Evolutionary conservation across 2,888 invertebrate species (phyloP), one percentile per base, ranked within the genome.

Genomic region (Eumerus sabulonum): DNA sequence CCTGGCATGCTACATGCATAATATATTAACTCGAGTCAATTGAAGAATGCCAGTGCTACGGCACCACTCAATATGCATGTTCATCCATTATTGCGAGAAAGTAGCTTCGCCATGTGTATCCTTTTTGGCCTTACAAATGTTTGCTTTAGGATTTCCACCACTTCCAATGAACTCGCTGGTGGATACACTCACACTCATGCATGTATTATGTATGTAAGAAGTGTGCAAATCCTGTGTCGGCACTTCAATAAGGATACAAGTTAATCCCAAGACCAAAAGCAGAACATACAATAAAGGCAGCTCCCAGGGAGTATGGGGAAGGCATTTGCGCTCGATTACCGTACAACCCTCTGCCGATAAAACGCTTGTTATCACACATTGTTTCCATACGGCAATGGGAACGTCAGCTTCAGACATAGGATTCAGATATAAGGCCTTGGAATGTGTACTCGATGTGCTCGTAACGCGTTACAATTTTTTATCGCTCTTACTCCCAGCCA

Each of bases 61-160:
- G n/a, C n/a, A n/a, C 76, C 76, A 72, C 76, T 77, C 76, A 77
- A 77, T 77, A 72, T 72, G 72, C 72, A 77, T 72, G 76, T 76
- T 76, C 70, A 56, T 73, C 59, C 48, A 56, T 77, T 77, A 77
- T 72, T 77, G 67, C 77, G 19, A 73, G 27, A 73, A 73, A 73
- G 56, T 17, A 59, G 47, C 67, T 63, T 56, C 51, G 66, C 27
- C 56, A 68, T 68, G 62, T 68, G 62, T 77, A 67, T 73, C 72
- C 67, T 73, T 59, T 68, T 62, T 66, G 54, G 66, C 48, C 56
- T 66, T 72, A 77, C 72, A 72, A 72, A 77, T 77, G 72, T 77
- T 77, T 77, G 76, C 66, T 77, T 77, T 72, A 72, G 76, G 66
- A 77, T 66, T 77, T 36, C n/a, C 44, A 38, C 38, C 40, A 48